phyloP scores from a whole-genome alignment of 30 jellyfish, hydroid and myxozoan genomes.

The Chironex yamaguchii region DNA sequence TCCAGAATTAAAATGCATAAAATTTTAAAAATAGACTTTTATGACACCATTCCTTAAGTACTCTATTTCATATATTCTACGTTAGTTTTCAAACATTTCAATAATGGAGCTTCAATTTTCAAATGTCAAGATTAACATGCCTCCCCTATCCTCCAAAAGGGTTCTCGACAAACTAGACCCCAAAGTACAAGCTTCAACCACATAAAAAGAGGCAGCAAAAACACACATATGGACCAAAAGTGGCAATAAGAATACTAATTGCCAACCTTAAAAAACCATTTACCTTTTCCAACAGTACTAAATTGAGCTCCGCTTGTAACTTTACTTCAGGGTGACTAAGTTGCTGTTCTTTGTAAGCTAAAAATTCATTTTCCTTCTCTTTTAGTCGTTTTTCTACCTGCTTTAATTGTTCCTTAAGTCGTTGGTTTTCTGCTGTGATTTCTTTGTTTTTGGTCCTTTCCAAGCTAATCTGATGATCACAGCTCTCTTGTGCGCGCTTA shows the following conservation, averaged over 20 bases:
- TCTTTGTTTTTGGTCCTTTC: slow-evolving; percentile 69
- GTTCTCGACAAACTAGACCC: too few species aligned
- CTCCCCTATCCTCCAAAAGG: too few species aligned
- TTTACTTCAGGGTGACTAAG: slow-evolving; percentile 85
- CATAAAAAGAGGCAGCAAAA: not conserved
- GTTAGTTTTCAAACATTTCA: too few species aligned
- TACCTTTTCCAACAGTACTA: slow-evolving; percentile 86
- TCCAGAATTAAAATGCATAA: too few species aligned
- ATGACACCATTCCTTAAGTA: too few species aligned
- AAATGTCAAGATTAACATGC: too few species aligned
- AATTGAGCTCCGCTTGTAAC: slow-evolving; percentile 87
- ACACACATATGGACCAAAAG: not conserved
- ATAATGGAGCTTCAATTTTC: too few species aligned
- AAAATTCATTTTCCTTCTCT: slow-evolving; percentile 82
- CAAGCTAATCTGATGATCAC: slow-evolving; percentile 83
- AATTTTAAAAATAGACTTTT: too few species aligned
- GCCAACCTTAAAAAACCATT: not conserved
- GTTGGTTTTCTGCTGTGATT: slow-evolving; percentile 35
- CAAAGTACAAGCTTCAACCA: not conserved
- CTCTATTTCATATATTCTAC: too few species aligned
- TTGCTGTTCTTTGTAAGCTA: slow-evolving; percentile 62
- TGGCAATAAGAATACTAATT: not conserved
- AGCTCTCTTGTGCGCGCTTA: slow-evolving; percentile 85
- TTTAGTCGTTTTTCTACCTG: slow-evolving; percentile 68
- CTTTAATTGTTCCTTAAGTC: slow-evolving; percentile 73